Conservation (phyloP, 2,113 vertebrate species). For the Perca schrenkii region DNA sequence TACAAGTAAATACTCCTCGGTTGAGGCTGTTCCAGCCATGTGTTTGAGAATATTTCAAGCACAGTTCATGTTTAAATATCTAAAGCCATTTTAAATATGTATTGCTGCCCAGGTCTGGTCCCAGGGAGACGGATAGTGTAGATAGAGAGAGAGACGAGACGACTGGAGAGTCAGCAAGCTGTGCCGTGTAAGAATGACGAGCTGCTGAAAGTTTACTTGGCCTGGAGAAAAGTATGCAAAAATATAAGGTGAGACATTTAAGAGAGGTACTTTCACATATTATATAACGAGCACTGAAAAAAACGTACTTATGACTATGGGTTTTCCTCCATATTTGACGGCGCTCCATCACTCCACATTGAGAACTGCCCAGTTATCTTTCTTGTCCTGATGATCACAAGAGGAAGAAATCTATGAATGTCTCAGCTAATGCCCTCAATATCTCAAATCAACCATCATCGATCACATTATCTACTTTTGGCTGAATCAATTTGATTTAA, state of each 20-base stretch:
- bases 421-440: not conserved
- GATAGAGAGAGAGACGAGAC: slow-evolving; percentile 77
- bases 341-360: slow-evolving; percentile 62
- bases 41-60: slow-evolving; percentile 62
- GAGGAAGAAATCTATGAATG: not conserved
- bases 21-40: slow-evolving; percentile 48
- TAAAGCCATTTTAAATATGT: slow-evolving; percentile 74
- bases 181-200: slow-evolving; percentile 55
- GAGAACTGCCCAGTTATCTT: slow-evolving; percentile 70
- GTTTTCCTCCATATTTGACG: slow-evolving; percentile 30
- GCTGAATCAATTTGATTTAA: not conserved
- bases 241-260: slow-evolving; percentile 6
- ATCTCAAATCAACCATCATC: not conserved
- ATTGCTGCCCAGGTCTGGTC: slow-evolving; percentile 79
- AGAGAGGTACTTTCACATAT: not conserved
- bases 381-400: slow-evolving; percentile 70
- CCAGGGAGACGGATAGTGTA: slow-evolving; percentile 68
- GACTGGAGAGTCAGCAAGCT: slow-evolving; percentile 73
- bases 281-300: not conserved
- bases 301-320: slow-evolving; percentile 73
- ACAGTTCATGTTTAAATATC: slow-evolving; percentile 70
- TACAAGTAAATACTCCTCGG: slow-evolving; percentile 63
- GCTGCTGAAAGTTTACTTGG: slow-evolving; percentile 78
- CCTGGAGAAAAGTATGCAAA: slow-evolving; percentile 52
- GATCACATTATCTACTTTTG: not conserved